phyloP scores from a whole-genome alignment of 2,888 invertebrate species.

The Nomada fabriciana region DNA sequence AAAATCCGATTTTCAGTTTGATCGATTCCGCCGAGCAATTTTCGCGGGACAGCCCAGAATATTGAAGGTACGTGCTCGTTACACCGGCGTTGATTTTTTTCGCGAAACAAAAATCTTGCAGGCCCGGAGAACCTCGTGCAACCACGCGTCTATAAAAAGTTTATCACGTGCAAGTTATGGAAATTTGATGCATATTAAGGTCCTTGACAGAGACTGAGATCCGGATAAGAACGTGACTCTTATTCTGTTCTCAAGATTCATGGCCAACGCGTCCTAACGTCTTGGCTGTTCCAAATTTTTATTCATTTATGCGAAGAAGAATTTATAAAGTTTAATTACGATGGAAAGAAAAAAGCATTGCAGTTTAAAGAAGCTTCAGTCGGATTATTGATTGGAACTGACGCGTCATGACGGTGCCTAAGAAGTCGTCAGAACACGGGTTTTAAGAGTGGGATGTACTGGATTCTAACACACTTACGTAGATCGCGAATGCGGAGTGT shows the following conservation, averaged over 20 bases:
- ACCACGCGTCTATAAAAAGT: slow-evolving; percentile 4
- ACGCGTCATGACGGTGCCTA: too few species aligned
- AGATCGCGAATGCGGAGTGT: neutral
- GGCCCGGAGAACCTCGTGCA: neutral
- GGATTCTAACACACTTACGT: neutral
- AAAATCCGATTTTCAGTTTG: neutral
- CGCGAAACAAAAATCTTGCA: neutral
- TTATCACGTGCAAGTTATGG: slow-evolving; percentile 22
- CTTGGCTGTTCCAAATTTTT: neutral
- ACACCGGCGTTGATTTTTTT: neutral
- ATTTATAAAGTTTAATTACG: neutral
- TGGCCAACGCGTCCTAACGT: neutral
- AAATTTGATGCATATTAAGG: slow-evolving; percentile 4
- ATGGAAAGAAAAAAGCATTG: neutral
- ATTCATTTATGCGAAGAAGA: neutral
- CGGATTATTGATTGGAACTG: neutral
- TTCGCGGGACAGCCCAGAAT: neutral
- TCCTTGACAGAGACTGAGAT: neutral
- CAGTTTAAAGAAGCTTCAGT: neutral
- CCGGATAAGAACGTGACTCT: slow-evolving; percentile 16
- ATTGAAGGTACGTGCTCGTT: neutral
- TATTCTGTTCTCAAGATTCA: neutral
- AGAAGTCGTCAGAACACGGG: neutral
- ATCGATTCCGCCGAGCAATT: slow-evolving; percentile 11
- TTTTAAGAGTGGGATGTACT: neutral